These are phyloP conservation scores for Myodes glareolus DNA, from an alignment of 2,113 vertebrate genomes.

Conservation along the genomic window DNA sequence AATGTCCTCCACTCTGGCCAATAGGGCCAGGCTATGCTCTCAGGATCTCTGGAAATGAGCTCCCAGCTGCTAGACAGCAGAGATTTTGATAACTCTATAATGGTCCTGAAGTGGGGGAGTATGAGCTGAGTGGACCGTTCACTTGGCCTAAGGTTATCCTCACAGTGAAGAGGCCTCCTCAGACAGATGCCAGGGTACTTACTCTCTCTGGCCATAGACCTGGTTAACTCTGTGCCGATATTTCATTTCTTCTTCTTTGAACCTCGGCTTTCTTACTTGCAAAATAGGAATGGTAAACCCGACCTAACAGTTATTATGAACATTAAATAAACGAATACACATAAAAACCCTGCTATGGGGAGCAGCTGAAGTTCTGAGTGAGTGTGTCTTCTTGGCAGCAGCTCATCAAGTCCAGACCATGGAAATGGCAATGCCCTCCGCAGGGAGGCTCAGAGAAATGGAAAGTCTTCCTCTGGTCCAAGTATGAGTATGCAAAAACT, in stretches of 20 bases:
- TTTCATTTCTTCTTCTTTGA: slow-evolving; percentile 52
- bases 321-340: background rate
- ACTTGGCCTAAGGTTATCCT: slow-evolving; percentile 12
- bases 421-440: background rate
- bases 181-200: background rate
- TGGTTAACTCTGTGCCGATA: background rate
- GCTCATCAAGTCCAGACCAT: background rate
- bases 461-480: background rate
- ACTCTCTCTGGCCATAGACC: background rate
- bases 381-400: background rate
- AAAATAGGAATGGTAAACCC: slow-evolving; percentile 26
- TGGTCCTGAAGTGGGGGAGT: background rate
- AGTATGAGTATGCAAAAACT: background rate
- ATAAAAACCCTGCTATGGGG: background rate
- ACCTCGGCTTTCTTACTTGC: slow-evolving; percentile 22
- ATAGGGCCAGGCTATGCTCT: background rate
- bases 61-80: background rate
- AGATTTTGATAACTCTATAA: background rate
- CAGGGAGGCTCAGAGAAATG: background rate
- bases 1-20: background rate
- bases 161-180: background rate
- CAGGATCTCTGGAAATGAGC: background rate
- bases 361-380: background rate
- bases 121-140: background rate
- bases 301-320: background rate